These are phyloP conservation scores for Halocynthia aurantium DNA, from an alignment of 23 tunicate genomes.

Conservation along the genomic window DNA sequence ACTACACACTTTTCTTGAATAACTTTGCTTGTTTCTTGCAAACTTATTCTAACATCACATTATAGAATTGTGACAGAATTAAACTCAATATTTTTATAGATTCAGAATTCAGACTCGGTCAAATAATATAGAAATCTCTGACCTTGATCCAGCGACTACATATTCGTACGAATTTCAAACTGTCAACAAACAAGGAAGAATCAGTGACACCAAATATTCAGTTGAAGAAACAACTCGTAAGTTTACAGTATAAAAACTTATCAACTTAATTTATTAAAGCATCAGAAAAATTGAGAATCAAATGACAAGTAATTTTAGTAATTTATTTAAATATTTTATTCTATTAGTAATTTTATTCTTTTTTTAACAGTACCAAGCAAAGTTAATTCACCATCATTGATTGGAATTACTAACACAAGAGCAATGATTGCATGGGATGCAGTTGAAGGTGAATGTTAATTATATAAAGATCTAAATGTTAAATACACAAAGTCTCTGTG, in stretches of 20 bases:
- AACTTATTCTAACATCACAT: too few species aligned
- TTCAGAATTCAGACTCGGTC: conserved; percentile 14
- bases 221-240: conserved; percentile 15
- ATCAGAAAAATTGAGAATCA: too few species aligned
- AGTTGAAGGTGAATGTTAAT: neutral
- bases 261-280: too few species aligned
- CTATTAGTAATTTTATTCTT: neutral
- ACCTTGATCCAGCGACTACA: conserved; percentile 32
- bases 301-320: too few species aligned
- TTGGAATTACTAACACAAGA: conserved; percentile 6
- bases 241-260: neutral
- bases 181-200: conserved; percentile 29
- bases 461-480: neutral
- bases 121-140: neutral
- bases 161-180: conserved; percentile 33
- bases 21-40: too few species aligned
- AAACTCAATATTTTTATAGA: neutral
- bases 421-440: conserved; percentile 15
- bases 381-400: neutral
- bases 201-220: neutral
- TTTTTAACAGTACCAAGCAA: conserved; percentile 14
- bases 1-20: too few species aligned
- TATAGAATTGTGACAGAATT: neutral
- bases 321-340: too few species aligned
- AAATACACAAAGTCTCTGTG: too few species aligned